Evolutionary conservation across 2,797 vertebrate species (phyloP).

Genomic region (Xenops minutus): DNA sequence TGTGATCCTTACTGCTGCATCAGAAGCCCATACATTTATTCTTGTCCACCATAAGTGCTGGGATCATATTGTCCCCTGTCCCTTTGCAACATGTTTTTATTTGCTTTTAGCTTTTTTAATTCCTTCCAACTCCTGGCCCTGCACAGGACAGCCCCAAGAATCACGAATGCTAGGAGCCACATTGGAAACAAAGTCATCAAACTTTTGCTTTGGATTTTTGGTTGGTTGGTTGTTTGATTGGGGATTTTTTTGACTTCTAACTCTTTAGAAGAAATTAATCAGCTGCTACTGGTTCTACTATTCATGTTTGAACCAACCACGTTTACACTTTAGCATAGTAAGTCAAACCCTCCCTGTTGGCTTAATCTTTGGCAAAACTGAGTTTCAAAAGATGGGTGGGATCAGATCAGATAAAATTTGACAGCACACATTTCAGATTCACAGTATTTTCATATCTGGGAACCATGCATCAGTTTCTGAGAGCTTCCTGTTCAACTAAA

Average conservation of each 20-base stretch:
- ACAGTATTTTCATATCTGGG: background rate
- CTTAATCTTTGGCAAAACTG: background rate
- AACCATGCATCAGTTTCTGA: background rate
- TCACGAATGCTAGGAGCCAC: background rate
- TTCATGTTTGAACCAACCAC: background rate
- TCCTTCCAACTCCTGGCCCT: background rate
- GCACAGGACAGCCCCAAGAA: background rate
- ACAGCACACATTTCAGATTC: background rate
- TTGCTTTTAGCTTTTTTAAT: background rate
- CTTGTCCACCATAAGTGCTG: background rate
- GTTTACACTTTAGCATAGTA: background rate
- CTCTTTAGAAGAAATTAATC: background rate
- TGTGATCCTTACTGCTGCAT: background rate
- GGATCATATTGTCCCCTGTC: background rate
- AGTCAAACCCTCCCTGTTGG: background rate
- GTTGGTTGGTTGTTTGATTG: rapidly evolving
- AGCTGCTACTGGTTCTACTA: background rate
- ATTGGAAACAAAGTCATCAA: background rate
- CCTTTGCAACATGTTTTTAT: background rate
- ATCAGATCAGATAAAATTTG: background rate
- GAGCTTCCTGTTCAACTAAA: background rate
- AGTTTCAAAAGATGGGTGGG: background rate
- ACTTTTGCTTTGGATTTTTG: background rate
- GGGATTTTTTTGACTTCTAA: background rate
- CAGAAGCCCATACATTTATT: background rate